A percentile compares a stretch with the other conserved stretches of the same genome.
Evolutionary conservation across 2,888 invertebrate species (phyloP).

Genomic region (Caenorhabditis afra): DNA sequence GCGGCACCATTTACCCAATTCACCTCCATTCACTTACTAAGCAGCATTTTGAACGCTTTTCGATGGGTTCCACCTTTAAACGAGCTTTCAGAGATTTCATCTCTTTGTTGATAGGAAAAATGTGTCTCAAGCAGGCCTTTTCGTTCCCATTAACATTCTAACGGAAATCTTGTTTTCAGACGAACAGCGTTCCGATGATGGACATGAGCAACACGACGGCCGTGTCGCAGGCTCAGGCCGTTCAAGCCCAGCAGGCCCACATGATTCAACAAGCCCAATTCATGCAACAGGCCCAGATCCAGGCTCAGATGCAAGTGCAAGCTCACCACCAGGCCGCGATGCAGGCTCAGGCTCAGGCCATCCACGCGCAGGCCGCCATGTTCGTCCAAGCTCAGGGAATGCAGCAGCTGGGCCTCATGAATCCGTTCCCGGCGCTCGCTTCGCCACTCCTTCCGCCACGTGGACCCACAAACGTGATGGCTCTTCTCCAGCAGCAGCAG

Average conservation of each 20-base stretch:
- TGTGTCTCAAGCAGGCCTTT: too few relatives aligned
- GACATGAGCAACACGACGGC: slow-evolving; percentile 7
- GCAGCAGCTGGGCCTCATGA: not conserved
- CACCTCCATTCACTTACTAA: not conserved
- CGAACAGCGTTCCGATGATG: slow-evolving; percentile 15
- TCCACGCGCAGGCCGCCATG: slow-evolving; percentile 20
- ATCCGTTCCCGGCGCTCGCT: slow-evolving; percentile 3
- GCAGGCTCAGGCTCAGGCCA: slow-evolving; percentile 21
- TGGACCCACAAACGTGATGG: slow-evolving; percentile 24
- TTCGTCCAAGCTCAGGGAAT: slow-evolving; percentile 5
- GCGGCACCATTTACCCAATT: not conserved
- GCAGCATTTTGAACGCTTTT: not conserved
- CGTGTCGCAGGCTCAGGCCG: slow-evolving; percentile 7
- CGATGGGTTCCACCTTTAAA: not conserved
- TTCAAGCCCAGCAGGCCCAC: slow-evolving; percentile 13
- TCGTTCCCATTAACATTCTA: too few relatives aligned
- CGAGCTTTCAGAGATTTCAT: too few relatives aligned
- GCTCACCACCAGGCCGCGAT: slow-evolving; percentile 1
- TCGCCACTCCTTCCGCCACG: slow-evolving; percentile 7
- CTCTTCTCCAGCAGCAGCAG: slow-evolving; percentile 22
- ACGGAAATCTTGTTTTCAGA: too few relatives aligned
- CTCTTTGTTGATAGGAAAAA: too few relatives aligned
- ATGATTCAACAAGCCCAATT: slow-evolving; percentile 23
- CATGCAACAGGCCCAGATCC: slow-evolving; percentile 21
- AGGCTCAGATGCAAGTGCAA: slow-evolving; percentile 4